These are phyloP conservation scores for Alcedo quadribrachys DNA, from an alignment of 2,797 vertebrate species.

Conservation along the genomic window DNA sequence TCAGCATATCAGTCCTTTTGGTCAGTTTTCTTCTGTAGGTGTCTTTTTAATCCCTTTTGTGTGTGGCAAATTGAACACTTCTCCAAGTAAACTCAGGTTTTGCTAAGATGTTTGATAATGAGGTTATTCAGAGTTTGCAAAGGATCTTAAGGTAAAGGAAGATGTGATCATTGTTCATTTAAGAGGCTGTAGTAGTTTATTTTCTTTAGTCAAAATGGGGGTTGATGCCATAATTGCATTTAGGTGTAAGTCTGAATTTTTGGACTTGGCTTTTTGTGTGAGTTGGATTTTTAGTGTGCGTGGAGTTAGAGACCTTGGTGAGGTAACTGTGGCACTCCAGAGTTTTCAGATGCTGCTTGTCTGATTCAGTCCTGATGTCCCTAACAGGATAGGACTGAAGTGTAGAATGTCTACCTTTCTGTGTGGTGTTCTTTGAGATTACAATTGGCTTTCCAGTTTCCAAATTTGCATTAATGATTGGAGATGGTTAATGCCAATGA, in stretches of 20 bases:
- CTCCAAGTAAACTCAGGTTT: not conserved
- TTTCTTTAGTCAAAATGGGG: not conserved
- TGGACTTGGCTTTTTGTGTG: not conserved
- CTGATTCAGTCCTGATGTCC: too few species aligned
- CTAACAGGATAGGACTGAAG: not conserved
- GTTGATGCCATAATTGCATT: not conserved
- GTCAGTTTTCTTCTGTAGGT: not conserved
- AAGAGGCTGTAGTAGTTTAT: not conserved
- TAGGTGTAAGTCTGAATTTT: not conserved
- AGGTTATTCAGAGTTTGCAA: not conserved
- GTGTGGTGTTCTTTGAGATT: accelerated
- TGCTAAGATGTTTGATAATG: not conserved
- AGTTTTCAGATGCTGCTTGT: not conserved
- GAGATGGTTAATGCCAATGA: not conserved
- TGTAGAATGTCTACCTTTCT: not conserved
- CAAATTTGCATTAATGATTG: accelerated
- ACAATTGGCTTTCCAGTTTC: not conserved
- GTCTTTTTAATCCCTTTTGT: too few species aligned
- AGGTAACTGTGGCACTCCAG: not conserved
- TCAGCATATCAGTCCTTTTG: not conserved
- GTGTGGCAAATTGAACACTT: accelerated
- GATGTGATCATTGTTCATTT: not conserved
- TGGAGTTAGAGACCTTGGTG: not conserved
- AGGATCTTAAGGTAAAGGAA: not conserved
- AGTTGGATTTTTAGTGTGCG: not conserved